These are phyloP conservation scores for Drosophila lini DNA, from an alignment of 1,140 invertebrate species.

Conservation along the genomic window DNA sequence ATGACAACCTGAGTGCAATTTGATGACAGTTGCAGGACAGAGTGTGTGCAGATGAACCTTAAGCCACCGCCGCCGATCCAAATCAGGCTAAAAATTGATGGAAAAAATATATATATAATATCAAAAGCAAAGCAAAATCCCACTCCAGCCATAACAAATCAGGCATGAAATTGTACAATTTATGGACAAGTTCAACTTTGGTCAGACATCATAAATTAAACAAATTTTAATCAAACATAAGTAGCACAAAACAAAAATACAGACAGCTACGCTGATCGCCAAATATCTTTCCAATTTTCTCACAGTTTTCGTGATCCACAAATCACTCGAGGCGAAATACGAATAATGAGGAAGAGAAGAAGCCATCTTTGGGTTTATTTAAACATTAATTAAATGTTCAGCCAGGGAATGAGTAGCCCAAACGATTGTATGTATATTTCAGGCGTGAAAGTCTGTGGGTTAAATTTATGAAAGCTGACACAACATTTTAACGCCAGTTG, in stretches of 20 bases:
- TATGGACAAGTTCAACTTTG: constrained; percentile 54
- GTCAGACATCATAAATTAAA: constrained; percentile 52
- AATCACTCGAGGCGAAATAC: constrained; percentile 55
- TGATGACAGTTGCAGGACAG: constrained; percentile 66
- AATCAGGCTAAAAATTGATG: constrained; percentile 16
- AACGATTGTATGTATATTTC: constrained; percentile 5
- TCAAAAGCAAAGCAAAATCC: constrained; percentile 21
- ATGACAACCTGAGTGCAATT: constrained; percentile 71
- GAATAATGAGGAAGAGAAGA: constrained; percentile 26
- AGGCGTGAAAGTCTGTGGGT: constrained; percentile 39
- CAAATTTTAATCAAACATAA: constrained; percentile 70
- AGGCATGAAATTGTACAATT: constrained; percentile 68
- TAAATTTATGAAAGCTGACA: constrained; percentile 68
- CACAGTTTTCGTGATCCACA: constrained; percentile 54
- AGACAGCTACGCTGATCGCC: constrained; percentile 13
- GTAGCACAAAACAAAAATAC: constrained; percentile 43
- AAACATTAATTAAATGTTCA: constrained; percentile 67
- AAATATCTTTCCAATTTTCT: constrained; percentile 54
- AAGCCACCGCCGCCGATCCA: not conserved
- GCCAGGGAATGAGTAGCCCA: constrained; percentile 47
- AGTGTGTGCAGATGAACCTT: not conserved
- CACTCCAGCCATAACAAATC: constrained; percentile 49
- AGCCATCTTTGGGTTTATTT: constrained; percentile 50
- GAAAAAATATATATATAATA: constrained; percentile 3
- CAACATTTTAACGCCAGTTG: constrained; percentile 61